These are phyloP conservation scores for Hyposmocoma kahamanoa DNA, from an alignment of 1,140 invertebrate genomes.

Conservation along the genomic window DNA sequence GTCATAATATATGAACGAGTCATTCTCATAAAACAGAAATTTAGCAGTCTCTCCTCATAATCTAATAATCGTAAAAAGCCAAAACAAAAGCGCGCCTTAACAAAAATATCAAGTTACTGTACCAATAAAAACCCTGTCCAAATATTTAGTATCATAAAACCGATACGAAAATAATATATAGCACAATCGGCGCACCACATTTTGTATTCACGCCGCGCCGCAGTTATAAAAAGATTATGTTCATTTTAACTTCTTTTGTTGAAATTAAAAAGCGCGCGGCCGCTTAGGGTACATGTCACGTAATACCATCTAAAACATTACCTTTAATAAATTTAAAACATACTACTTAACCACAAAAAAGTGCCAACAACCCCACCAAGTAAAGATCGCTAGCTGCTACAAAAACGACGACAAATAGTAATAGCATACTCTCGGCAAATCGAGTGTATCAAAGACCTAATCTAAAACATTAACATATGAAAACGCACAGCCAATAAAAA, in stretches of 20 bases:
- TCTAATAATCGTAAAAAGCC: conserved; percentile 53
- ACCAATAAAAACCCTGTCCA: conserved; percentile 62
- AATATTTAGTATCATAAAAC: conserved; percentile 70
- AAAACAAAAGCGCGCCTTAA: conserved; percentile 41
- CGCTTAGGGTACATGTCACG: conserved; percentile 51
- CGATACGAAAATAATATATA: conserved; percentile 66
- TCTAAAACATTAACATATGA: conserved; percentile 57
- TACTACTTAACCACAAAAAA: conserved; percentile 27
- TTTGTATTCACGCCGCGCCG: conserved; percentile 56
- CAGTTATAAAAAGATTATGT: conserved; percentile 60
- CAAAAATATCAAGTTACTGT: conserved; percentile 66
- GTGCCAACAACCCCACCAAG: conserved; percentile 21
- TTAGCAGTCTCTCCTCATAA: conserved; percentile 60
- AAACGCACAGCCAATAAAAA: conserved; percentile 49
- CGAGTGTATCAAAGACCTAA: conserved; percentile 28
- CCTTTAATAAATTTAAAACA: conserved; percentile 60
- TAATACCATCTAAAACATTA: conserved; percentile 49
- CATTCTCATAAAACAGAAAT: conserved; percentile 7
- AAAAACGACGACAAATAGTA: conserved; percentile 17
- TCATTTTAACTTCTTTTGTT: conserved; percentile 59
- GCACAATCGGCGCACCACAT: conserved; percentile 49
- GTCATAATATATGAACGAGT: no score
- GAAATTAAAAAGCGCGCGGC: conserved; percentile 46
- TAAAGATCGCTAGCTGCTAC: conserved; percentile 6
- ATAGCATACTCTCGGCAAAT: conserved; percentile 16